Evolutionary conservation across 2,113 vertebrate species (phyloP), one percentile per base, ranked within the genome.

Genomic region (Chionomys nivalis): DNA sequence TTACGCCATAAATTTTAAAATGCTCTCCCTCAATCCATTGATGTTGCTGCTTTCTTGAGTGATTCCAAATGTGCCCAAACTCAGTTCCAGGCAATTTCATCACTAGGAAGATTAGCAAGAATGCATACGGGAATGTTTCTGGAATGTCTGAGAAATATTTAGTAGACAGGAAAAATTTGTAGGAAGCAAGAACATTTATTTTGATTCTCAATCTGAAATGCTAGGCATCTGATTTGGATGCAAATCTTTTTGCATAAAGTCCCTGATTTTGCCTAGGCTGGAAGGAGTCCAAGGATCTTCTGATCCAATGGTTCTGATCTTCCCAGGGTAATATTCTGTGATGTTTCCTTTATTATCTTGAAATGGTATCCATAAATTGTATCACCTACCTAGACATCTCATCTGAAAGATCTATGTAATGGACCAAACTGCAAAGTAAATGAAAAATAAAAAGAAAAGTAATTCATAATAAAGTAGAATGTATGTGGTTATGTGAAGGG

Each of bases 1-100:
- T 99, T 98, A 98, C 97, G 96, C 96, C 97, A 98, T 98, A 98
- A 98, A 98, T 98, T 98, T 98, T 97, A 98, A 98, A 98, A 97
- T 91, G 93, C 92, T 98, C 76, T 90, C 88, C 70, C 91, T 75
- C 65, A 91, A 73, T 83, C 19, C 44, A 44, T 79, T 3, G 44
- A 82, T 86, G 89, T 66, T 14, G 5, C 0, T 0, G 68, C 66
- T 49, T 97, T 96, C 94, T 93, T 11, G 77, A 93, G 58, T 66
- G 44, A 63, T 88, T 97, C 49, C 70, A 58, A 94, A 76, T 77
- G 77, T 94, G 88, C 72, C 92, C 55, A 93, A 75, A 79, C 63
- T 96, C 68, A 39, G 36, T 94, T 97, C 77, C 76, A 72, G 90
- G 49, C 55, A 42, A 49, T 94, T 89, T 96, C 44, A 82, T 65